Evolutionary conservation across 2,888 invertebrate species (phyloP).

Genomic region (Caenorhabditis sp.): DNA sequence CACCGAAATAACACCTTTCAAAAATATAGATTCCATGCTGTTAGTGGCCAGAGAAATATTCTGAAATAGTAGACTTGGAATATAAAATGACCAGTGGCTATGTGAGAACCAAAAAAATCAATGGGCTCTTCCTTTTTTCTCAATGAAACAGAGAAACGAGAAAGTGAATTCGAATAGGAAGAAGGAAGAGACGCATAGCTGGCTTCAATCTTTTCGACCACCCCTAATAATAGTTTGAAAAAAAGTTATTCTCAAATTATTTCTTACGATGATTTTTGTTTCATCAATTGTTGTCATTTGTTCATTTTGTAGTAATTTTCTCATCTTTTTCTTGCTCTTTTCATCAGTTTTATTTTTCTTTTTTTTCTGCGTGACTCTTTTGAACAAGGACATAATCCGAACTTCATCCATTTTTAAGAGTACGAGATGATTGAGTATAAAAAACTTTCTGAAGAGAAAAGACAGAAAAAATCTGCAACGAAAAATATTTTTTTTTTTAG

Average conservation of each 20-base stretch:
- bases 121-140: conserved; percentile 21
- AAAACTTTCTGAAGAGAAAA: too few relatives aligned
- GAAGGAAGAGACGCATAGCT: neutral
- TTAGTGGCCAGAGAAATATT: neutral
- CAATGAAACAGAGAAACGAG: neutral
- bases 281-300: conserved; percentile 4
- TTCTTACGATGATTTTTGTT: neutral
- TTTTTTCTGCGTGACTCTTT: neutral
- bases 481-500: too few relatives aligned
- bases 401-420: conserved; percentile 12
- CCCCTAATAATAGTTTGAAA: neutral
- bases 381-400: conserved; percentile 6
- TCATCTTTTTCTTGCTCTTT: neutral
- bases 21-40: conserved; percentile 20
- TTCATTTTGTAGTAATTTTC: neutral
- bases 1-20: conserved; percentile 20
- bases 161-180: conserved; percentile 16
- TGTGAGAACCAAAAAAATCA: conserved; percentile 20
- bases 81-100: conserved; percentile 13
- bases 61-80: neutral
- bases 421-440: too few relatives aligned
- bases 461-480: too few relatives aligned
- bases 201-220: neutral
- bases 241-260: neutral
- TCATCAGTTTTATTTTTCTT: neutral